phyloP scores from a whole-genome alignment of 2,888 invertebrate species.

The Cybosia mesomella region DNA sequence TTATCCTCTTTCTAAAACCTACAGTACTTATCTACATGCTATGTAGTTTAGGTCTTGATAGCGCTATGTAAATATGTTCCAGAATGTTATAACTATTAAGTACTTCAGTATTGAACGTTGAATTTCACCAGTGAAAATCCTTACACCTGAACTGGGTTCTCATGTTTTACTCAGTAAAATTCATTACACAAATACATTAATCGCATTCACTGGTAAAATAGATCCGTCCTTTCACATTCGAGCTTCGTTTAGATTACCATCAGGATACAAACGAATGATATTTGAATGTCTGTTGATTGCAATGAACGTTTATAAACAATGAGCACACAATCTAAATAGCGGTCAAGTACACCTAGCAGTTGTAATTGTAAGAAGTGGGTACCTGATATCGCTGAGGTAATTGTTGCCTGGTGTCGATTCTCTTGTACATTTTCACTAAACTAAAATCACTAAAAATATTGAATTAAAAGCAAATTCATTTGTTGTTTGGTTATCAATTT shows the following conservation, averaged over 20 bases:
- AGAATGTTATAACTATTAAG: too few relatives aligned
- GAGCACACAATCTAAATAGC: constrained; percentile 32
- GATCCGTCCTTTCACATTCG: constrained; percentile 37
- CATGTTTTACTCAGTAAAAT: neutral
- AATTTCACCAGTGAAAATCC: too few relatives aligned
- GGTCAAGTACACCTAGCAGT: constrained; percentile 26
- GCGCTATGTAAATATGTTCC: too few relatives aligned
- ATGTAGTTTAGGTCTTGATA: too few relatives aligned
- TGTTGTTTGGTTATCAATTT: too few relatives aligned
- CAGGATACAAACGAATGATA: constrained; percentile 29
- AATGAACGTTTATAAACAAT: constrained; percentile 42
- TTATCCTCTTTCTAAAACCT: too few relatives aligned
- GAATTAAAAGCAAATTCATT: too few relatives aligned
- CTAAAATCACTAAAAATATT: too few relatives aligned
- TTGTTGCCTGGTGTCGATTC: neutral
- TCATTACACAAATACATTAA: neutral
- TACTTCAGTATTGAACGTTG: too few relatives aligned
- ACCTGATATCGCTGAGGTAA: neutral
- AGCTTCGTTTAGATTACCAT: constrained; percentile 26
- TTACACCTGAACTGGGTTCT: too few relatives aligned
- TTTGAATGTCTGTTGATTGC: constrained; percentile 49
- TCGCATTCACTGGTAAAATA: neutral
- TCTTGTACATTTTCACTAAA: neutral
- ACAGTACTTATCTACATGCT: too few relatives aligned
- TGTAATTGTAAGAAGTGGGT: neutral